Base-by-base conservation (phyloP, 2,797 vertebrate species). In the Knipowitschia caucasica region DNA sequence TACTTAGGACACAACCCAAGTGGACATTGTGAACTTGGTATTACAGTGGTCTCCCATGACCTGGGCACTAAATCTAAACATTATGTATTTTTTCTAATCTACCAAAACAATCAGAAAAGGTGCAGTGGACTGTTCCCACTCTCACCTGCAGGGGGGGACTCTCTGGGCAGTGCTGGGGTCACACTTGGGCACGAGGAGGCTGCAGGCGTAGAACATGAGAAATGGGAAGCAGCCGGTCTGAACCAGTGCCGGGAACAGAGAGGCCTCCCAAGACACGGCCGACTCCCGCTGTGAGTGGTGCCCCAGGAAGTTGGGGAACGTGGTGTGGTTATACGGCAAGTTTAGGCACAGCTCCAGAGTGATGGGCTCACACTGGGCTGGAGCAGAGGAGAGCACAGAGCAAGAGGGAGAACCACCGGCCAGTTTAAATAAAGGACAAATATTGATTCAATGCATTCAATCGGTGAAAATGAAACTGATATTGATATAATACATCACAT, bases 171-270 rank as follows among this genome's bases (percentile, higher is more conserved):
- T 94, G 8, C 85, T 44, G 0, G 86, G 78, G 46, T 98, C 94
- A 80, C 96, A 98, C 75, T 95, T 96, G n/a, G 96, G 96, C 1
- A 95, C 94, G 53, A 99, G 88, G 64, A 98, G 89, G 0, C 94
- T 97, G 68, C 96, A 98, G 67, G 94, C 94, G 69, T 97, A 98
- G 86, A 97, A 98, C 95, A 98, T 98, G 68, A 98, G 93, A 82
- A 93, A 97, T 68, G 93, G 94, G 88, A 95, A 98, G 78, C 96
- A 98, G 83, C 94, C 93, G 39, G 96, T 98, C 73, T 97, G 94
- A 62, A 98, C 95, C 69, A 98, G 91, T 1, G 94, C 94, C 1
- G 95, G 95, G 74, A 98, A 98, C 38, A 98, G 91, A 0, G 94
- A 95, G 0, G 93, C 91, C 75, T 97, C 95, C 95, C 95, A 98